Conservation (phyloP, 2,888 invertebrate species). For the Troglohyphantes excavatus region DNA sequence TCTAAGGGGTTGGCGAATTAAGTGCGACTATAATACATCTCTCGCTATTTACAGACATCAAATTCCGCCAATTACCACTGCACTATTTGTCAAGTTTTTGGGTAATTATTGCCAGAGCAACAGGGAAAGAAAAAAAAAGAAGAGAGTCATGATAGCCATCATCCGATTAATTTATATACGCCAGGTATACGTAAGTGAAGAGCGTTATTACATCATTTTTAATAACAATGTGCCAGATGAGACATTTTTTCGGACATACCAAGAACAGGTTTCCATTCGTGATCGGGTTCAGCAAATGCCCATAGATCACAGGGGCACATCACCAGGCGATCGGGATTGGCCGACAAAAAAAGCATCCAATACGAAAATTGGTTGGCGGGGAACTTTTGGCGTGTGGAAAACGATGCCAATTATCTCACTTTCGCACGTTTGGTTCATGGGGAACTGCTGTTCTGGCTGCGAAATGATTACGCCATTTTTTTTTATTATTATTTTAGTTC, state of each 20-base stretch:
- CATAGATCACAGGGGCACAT: conserved; percentile 59
- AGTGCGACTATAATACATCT: conserved; percentile 36
- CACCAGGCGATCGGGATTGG: conserved; percentile 2
- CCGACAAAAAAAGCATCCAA: neutral
- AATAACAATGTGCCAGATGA: conserved; percentile 54
- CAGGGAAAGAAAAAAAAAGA: conserved; percentile 5
- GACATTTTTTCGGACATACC: conserved; percentile 62
- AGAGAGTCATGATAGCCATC: conserved; percentile 42
- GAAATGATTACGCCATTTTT: neutral
- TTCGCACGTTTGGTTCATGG: neutral
- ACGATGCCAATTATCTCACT: conserved; percentile 40
- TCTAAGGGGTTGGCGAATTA: conserved; percentile 31
- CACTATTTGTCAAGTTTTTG: conserved; percentile 57
- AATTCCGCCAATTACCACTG: conserved; percentile 48
- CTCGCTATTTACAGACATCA: conserved; percentile 33
- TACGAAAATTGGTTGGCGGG: conserved; percentile 39
- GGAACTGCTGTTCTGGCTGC: too few species aligned
- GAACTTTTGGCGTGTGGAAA: conserved; percentile 20
- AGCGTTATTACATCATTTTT: conserved; percentile 54
- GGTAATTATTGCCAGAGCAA: conserved; percentile 31
- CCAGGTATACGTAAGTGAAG: conserved; percentile 55
- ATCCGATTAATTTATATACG: conserved; percentile 68
- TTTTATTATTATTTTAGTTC: neutral
- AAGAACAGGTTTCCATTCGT: conserved; percentile 54
- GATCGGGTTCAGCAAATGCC: conserved; percentile 37